Evolutionary conservation across 2,797 vertebrate species (phyloP).

Genomic region (Oryzias dopingdopingensis): DNA sequence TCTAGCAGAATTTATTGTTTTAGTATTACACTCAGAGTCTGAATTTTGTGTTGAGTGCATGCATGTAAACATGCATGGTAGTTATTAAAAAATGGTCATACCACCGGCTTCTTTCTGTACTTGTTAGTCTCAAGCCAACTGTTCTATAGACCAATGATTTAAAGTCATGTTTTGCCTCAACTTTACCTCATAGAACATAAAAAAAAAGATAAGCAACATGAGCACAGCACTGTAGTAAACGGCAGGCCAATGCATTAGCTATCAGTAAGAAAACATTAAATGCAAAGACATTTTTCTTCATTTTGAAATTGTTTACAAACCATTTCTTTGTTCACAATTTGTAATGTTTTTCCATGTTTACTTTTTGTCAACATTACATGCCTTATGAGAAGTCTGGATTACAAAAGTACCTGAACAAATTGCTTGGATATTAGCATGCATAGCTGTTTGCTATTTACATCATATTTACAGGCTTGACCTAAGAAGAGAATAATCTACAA

Average conservation of each 20-base stretch:
- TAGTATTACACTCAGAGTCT: slow-evolving; percentile 60
- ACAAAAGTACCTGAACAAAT: slow-evolving; percentile 99
- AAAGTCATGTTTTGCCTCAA: slow-evolving; percentile 67
- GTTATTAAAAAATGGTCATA: slow-evolving; percentile 33
- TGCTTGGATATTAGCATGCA: slow-evolving; percentile 96
- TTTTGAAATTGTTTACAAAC: slow-evolving; percentile 75
- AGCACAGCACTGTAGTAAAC: slow-evolving; percentile 71
- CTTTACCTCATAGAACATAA: slow-evolving; percentile 62
- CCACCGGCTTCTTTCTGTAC: slow-evolving; percentile 32
- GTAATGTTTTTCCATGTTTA: slow-evolving; percentile 70
- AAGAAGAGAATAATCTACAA: slow-evolving; percentile 80
- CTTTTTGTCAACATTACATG: slow-evolving; percentile 86
- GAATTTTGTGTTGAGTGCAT: slow-evolving; percentile 53
- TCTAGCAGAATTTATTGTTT: slow-evolving; percentile 56
- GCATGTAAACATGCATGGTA: slow-evolving; percentile 61
- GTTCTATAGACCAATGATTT: slow-evolving; percentile 52
- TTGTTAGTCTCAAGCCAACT: slow-evolving; percentile 22
- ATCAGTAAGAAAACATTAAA: slow-evolving; percentile 76
- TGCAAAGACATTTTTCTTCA: slow-evolving; percentile 68
- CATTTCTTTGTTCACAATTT: slow-evolving; percentile 76
- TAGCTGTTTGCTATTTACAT: slow-evolving; percentile 86
- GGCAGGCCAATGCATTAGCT: slow-evolving; percentile 74
- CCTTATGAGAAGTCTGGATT: slow-evolving; percentile 87
- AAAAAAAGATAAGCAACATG: slow-evolving; percentile 69
- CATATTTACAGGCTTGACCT: slow-evolving; percentile 88